Percentiles rank a stretch among this genome's conserved stretches.
phyloP scores from a whole-genome alignment of 2,797 vertebrate genomes.

The Muraenolepis orangiensis region DNA sequence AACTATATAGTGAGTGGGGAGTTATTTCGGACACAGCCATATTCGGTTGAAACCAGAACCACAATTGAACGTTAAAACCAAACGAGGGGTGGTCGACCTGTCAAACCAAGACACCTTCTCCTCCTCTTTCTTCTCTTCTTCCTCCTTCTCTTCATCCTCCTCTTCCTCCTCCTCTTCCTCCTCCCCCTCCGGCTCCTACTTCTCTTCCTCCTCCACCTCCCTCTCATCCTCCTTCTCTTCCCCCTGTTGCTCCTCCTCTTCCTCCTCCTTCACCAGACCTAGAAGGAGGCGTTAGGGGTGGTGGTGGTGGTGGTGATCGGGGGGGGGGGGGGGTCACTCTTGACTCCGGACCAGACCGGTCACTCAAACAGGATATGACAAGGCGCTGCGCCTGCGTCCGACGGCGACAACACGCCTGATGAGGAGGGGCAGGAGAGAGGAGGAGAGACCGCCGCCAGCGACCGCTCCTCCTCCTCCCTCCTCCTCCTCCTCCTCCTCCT shows the following conservation, averaged over 20 bases:
- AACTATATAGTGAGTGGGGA: too few relatives aligned
- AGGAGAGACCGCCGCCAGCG: neutral
- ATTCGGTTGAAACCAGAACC: neutral
- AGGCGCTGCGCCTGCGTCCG: neutral
- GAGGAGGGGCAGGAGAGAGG: too few relatives aligned
- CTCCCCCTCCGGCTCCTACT: too few relatives aligned
- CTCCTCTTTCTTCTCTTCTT: neutral
- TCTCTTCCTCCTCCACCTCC: neutral
- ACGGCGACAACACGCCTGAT: neutral
- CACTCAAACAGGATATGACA: slow-evolving; percentile 1
- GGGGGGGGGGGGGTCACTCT: neutral
- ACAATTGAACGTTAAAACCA: neutral
- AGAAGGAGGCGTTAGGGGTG: neutral
- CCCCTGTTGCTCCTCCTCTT: too few relatives aligned
- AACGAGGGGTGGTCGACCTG: neutral
- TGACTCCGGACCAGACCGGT: neutral
- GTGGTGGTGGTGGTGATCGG: too few relatives aligned
- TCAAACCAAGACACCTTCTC: neutral
- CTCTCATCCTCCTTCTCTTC: too few relatives aligned
- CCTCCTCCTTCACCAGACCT: neutral
- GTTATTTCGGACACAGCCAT: too few relatives aligned
- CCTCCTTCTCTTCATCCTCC: neutral
- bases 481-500: slow-evolving; percentile 30
- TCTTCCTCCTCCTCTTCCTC: neutral
- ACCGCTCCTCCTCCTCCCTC: slow-evolving; percentile 39